Evolutionary conservation across 2,888 invertebrate genomes (phyloP).

Genomic region (Lasioglossum oenotherae): DNA sequence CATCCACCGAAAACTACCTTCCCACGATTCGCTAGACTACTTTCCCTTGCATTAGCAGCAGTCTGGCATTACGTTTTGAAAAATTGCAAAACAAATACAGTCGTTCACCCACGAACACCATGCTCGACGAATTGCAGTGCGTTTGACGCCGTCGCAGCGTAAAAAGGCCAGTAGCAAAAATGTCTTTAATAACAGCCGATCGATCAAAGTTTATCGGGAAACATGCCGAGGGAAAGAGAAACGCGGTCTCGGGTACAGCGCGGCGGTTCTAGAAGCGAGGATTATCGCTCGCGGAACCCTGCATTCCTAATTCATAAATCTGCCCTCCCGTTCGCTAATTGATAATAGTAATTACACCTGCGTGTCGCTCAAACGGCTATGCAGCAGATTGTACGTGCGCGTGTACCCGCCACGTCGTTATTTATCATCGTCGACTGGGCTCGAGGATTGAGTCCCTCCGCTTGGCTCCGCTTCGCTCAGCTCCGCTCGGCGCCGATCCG

Average conservation of each 20-base stretch:
- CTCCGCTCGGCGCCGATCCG: not conserved
- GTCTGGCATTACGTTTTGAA: not conserved
- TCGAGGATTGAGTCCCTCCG: conserved; percentile 48
- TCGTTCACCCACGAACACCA: not conserved
- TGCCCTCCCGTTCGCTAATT: conserved; percentile 61
- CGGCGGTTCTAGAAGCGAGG: not conserved
- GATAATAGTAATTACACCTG: conserved; percentile 81
- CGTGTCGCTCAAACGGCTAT: conserved; percentile 78
- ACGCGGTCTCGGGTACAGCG: not conserved
- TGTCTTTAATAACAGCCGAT: not conserved
- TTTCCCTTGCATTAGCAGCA: not conserved
- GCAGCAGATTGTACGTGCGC: conserved; percentile 63
- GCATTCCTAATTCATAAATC: conserved; percentile 59
- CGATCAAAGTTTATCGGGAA: not conserved
- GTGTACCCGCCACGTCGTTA: conserved; percentile 67
- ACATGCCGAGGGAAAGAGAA: not conserved
- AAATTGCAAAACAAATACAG: not conserved
- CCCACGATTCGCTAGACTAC: not conserved
- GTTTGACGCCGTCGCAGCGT: not conserved
- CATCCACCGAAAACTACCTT: not conserved
- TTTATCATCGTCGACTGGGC: conserved; percentile 78
- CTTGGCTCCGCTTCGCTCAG: not conserved
- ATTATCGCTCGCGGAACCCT: conserved; percentile 29
- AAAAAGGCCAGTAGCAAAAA: not conserved
- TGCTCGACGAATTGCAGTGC: not conserved